Evolutionary conservation across 2,888 invertebrate genomes (phyloP).

Genomic region (Temnothorax rugatulus): DNA sequence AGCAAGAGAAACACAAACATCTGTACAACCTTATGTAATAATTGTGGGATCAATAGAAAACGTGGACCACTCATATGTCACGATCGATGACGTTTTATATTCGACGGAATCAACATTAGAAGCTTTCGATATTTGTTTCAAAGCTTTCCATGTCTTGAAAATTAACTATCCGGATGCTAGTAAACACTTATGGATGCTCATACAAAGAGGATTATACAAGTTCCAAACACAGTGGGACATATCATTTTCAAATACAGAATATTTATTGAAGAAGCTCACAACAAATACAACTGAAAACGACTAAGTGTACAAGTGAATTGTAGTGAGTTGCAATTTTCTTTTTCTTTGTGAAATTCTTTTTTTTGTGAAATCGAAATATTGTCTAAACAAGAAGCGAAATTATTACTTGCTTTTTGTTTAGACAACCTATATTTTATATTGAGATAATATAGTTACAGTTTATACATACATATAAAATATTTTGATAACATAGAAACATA

Average conservation of each 20-base stretch:
- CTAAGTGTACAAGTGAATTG: too few species aligned
- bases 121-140: slow-evolving; percentile 19
- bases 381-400: too few species aligned
- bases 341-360: too few species aligned
- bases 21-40: slow-evolving; percentile 8
- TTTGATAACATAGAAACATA: too few species aligned
- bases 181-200: neutral
- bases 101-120: neutral
- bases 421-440: too few species aligned
- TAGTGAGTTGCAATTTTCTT: too few species aligned
- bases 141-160: slow-evolving; percentile 6
- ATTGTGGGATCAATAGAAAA: neutral
- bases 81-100: slow-evolving; percentile 1
- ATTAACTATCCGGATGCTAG: neutral
- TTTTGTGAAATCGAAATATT: too few species aligned
- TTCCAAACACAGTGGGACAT: neutral
- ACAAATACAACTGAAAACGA: neutral
- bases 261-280: neutral
- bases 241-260: slow-evolving; percentile 5
- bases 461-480: too few species aligned
- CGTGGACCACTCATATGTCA: neutral
- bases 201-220: slow-evolving; percentile 15
- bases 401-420: too few species aligned
- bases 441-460: too few species aligned
- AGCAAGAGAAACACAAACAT: slow-evolving; percentile 4